Conservation (phyloP, 2,888 invertebrate genomes). For the Diachrysia chrysitis region DNA sequence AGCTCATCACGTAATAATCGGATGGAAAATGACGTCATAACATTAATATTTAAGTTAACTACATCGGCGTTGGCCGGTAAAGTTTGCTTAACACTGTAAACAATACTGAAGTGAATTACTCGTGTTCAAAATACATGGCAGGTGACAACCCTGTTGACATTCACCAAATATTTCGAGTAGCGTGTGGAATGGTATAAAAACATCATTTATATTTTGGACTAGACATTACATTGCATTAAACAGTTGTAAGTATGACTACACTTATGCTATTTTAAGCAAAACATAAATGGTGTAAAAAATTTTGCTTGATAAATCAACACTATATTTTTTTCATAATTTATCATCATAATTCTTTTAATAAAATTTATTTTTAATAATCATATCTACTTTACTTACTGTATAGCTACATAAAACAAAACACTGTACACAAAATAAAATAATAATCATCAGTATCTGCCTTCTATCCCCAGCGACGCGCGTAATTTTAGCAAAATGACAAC, state of each 20-base stretch:
- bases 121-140: conserved; percentile 30
- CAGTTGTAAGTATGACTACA: neutral
- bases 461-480: conserved; percentile 19
- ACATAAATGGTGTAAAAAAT: too few relatives aligned
- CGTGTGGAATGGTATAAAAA: neutral
- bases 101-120: conserved; percentile 33
- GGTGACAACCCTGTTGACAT: conserved; percentile 37
- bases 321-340: too few relatives aligned
- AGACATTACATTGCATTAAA: neutral
- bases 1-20: conserved; percentile 38
- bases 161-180: conserved; percentile 37
- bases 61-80: conserved; percentile 30
- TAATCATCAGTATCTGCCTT: conserved; percentile 24
- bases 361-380: too few relatives aligned
- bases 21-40: conserved; percentile 28
- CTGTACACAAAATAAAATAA: conserved; percentile 28
- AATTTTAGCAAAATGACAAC: conserved; percentile 74
- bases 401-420: conserved; percentile 14
- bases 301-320: too few relatives aligned
- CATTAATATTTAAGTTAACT: conserved; percentile 49
- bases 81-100: conserved; percentile 34
- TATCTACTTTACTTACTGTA: too few relatives aligned
- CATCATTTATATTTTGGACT: neutral
- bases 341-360: too few relatives aligned
- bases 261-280: too few relatives aligned